phyloP scores from a whole-genome alignment of 2,888 invertebrate species.

The Miltochrista miniata region DNA sequence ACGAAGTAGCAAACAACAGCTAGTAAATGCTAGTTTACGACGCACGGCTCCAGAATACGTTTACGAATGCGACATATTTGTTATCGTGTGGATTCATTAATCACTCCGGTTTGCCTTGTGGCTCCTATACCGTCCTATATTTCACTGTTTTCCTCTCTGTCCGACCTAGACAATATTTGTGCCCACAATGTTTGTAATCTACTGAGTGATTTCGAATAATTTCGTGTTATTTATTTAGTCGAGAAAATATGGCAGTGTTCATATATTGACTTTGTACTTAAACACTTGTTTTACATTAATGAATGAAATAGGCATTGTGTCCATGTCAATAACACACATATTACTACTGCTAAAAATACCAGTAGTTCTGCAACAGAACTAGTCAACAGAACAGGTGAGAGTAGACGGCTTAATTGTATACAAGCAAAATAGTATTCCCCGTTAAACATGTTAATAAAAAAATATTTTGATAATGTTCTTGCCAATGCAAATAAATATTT shows the following conservation, averaged over 20 bases:
- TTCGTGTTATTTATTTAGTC: conserved; percentile 42
- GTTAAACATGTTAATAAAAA: no score
- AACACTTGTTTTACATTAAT: no score
- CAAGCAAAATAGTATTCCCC: no score
- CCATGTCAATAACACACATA: no score
- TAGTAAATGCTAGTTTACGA: conserved; percentile 27
- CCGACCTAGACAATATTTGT: conserved; percentile 51
- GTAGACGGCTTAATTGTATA: no score
- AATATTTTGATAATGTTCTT: no score
- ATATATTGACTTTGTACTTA: background rate
- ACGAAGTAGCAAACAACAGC: no score
- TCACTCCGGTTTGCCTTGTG: conserved; percentile 54
- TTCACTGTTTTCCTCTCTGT: conserved; percentile 46
- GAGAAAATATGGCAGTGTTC: conserved; percentile 5
- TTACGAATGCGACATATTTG: conserved; percentile 57
- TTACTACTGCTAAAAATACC: no score
- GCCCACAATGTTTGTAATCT: conserved; percentile 55
- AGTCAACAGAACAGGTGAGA: no score
- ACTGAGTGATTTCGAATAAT: conserved; percentile 58
- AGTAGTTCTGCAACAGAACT: no score
- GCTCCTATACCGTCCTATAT: conserved; percentile 43
- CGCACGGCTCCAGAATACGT: conserved; percentile 39
- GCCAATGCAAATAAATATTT: no score
- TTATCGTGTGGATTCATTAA: conserved; percentile 66
- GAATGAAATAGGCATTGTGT: no score